Conservation (phyloP, 2,797 vertebrate species). For the Phrynocephalus vlangalii region DNA sequence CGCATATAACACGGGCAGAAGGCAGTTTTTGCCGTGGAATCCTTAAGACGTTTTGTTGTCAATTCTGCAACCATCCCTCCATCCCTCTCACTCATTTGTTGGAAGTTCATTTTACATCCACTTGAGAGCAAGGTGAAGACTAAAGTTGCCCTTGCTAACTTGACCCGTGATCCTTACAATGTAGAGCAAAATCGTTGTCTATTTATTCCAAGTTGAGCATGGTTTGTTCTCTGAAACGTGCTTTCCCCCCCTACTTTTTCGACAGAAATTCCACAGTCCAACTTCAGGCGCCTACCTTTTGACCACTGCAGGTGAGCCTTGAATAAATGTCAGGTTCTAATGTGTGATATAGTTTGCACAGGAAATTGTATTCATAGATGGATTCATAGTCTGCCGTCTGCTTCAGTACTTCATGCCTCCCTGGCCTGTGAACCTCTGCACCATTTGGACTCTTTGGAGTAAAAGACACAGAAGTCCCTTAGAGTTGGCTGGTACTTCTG, state of each 20-base stretch:
- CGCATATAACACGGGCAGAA: background rate
- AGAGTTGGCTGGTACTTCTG: background rate
- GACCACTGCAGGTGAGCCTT: conserved; percentile 94
- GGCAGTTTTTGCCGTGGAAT: background rate
- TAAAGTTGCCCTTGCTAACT: background rate
- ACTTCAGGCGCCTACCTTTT: conserved; percentile 93
- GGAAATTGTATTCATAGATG: too few relatives aligned
- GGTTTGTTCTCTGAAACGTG: background rate
- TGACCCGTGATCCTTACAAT: background rate
- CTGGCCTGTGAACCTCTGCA: background rate
- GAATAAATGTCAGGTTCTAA: fast-evolving
- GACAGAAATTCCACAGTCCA: conserved; percentile 88
- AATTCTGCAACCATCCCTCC: background rate
- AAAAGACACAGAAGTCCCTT: background rate
- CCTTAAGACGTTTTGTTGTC: background rate
- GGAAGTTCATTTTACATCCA: too few relatives aligned
- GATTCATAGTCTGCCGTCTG: background rate
- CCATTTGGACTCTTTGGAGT: background rate
- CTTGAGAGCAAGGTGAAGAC: too few relatives aligned
- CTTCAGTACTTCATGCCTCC: background rate
- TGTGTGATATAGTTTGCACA: background rate
- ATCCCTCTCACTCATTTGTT: too few relatives aligned
- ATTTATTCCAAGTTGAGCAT: background rate
- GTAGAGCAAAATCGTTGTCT: background rate
- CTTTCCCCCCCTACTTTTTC: background rate